Percentiles rank a stretch among this genome's conserved stretches.
phyloP scores from a whole-genome alignment of 2,113 vertebrate species.

The Microtus oregoni region DNA sequence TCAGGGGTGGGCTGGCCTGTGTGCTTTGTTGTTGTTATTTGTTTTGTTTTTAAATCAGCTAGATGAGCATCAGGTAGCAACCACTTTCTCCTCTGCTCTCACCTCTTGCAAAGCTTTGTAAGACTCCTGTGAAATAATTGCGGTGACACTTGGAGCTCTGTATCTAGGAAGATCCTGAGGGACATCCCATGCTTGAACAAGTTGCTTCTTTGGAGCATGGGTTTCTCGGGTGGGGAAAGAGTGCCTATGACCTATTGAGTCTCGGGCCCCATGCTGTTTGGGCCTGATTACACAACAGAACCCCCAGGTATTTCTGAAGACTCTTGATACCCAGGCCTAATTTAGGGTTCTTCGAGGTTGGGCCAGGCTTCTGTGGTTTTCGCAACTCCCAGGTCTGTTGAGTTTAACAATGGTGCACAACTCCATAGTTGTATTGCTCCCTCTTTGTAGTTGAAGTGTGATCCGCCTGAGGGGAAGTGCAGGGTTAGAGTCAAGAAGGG shows the following conservation, averaged over 20 bases:
- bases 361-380: no score
- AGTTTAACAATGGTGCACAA: fast-evolving
- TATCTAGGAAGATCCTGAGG: not conserved
- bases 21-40: not conserved
- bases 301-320: not conserved
- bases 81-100: not conserved
- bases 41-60: not conserved
- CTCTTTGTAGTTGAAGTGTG: not conserved
- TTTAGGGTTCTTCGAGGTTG: not conserved
- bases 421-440: not conserved
- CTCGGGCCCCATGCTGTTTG: not conserved
- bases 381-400: not conserved
- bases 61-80: not conserved
- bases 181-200: slow-evolving; percentile 31
- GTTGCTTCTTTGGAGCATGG: not conserved
- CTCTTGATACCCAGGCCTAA: not conserved
- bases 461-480: not conserved
- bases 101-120: not conserved
- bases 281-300: not conserved
- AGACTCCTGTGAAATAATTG: not conserved
- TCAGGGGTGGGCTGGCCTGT: fast-evolving
- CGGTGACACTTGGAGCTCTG: not conserved
- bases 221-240: not conserved
- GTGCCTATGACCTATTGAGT: fast-evolving
- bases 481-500: not conserved